Conservation (phyloP, 2,113 vertebrate species). For the Apteryx mantelli region DNA sequence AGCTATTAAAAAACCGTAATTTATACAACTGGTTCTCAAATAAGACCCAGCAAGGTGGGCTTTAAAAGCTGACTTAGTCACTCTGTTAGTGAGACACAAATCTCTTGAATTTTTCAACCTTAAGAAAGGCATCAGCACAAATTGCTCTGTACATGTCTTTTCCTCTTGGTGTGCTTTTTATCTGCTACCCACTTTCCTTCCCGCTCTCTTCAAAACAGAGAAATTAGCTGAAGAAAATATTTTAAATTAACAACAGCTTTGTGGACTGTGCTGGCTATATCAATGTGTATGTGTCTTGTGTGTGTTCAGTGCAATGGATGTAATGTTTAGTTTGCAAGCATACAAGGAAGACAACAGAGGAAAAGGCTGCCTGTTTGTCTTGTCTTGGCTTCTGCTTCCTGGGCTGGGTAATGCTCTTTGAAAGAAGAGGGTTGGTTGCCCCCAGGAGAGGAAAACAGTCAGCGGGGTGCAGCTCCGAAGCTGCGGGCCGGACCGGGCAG, state of each 20-base stretch:
- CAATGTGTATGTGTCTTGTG: neutral
- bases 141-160: neutral
- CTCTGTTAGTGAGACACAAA: neutral
- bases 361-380: neutral
- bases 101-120: slow-evolving; percentile 16
- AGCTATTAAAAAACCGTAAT: slow-evolving; percentile 60
- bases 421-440: neutral
- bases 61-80: slow-evolving; percentile 57
- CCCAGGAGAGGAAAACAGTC: neutral
- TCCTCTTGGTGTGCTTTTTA: neutral
- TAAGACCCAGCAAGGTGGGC: slow-evolving; percentile 42
- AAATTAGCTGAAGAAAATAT: neutral
- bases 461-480: neutral
- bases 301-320: neutral
- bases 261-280: neutral
- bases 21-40: slow-evolving; percentile 51
- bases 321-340: neutral
- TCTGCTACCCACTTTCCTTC: neutral
- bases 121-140: neutral
- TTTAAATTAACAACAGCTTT: neutral
- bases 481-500: neutral
- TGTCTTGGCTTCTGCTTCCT: neutral
- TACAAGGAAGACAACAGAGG: neutral
- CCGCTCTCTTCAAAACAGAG: neutral
- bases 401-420: neutral